Percentiles rank a stretch among this genome's conserved stretches.
phyloP scores from a whole-genome alignment of 2,888 invertebrate genomes.

The Teinopalpus imperialis region DNA sequence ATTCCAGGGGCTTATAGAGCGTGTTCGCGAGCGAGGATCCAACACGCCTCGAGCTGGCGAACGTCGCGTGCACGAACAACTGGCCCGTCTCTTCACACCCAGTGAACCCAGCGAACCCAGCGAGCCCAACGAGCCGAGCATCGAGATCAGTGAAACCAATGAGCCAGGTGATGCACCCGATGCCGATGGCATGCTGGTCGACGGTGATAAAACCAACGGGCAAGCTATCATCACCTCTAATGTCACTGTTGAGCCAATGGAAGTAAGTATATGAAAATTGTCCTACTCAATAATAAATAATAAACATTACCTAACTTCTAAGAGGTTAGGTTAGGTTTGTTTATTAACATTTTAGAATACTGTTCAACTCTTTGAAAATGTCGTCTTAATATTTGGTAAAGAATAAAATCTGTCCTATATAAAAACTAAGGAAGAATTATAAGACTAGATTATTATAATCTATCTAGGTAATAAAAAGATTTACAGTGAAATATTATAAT shows the following conservation, averaged over 20 bases:
- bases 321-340: too few species aligned
- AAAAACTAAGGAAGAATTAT: too few species aligned
- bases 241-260: conserved; percentile 58
- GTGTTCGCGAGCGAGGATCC: conserved; percentile 87
- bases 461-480: too few species aligned
- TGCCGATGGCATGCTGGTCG: conserved; percentile 18
- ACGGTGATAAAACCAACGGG: conserved; percentile 25
- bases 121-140: conserved; percentile 28
- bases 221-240: conserved; percentile 39
- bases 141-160: conserved; percentile 23
- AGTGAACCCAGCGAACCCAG: conserved; percentile 29
- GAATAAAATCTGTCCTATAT: too few species aligned
- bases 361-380: too few species aligned
- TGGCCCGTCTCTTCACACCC: conserved; percentile 69
- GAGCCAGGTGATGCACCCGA: conserved; percentile 30
- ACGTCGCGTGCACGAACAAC: conserved; percentile 88
- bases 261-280: conserved; percentile 51
- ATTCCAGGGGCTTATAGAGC: conserved; percentile 85
- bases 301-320: too few species aligned
- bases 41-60: conserved; percentile 83
- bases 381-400: too few species aligned
- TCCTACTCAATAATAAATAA: too few species aligned
- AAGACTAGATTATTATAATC: too few species aligned
- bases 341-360: too few species aligned
- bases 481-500: too few species aligned